Evolutionary conservation across 2,888 invertebrate genomes (phyloP), one percentile per base, ranked within the genome.

Genomic region (Lasioglossum villosulum): DNA sequence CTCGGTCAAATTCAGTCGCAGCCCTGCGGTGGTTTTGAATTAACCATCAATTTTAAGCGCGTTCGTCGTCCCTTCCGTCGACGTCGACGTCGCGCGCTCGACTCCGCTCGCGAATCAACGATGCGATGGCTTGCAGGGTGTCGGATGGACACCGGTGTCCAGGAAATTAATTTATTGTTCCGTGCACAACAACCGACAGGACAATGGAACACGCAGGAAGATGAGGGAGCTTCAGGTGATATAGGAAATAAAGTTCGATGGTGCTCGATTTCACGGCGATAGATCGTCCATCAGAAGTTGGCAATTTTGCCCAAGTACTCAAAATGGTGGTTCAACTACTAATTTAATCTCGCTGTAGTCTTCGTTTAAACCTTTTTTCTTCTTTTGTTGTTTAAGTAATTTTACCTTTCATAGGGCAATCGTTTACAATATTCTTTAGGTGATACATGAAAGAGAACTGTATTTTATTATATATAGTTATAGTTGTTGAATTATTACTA

Each of bases 41-140:
- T 93, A 93, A 93, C 92, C 92, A 92, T 93, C 92, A 91, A 92
- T 93, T 93, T 93, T 92, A 92, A 90, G 81, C 91, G 89, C 90
- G 90, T 81, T 87, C 90, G 88, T 88, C 86, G 86, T 82, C 86
- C 87, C 84, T 90, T 86, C 84, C 86, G 82, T 73, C 85, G 78
- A 79, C 72, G 75, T 63, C 63, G 63, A 63, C 63, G 30, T 63
- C 63, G 14, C 59, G 12, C 14, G 63, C 59, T 27, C 59, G 63
- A 30, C 30, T 30, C 63, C 63, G 30, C 30, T 27, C 14, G 27
- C 59, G 56, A 48, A 45, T 16, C 68, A 66, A 30, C 77, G 70
- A 75, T 80, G 59, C 79, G 84, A 82, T 52, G 82, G 73, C 83
- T 78, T 68, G 27, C 39, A 83, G 78, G 66, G 82, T 83, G 80